These are phyloP conservation scores for Carollia perspicillata DNA, from an alignment of 2,113 vertebrate genomes.

Conservation along the genomic window DNA sequence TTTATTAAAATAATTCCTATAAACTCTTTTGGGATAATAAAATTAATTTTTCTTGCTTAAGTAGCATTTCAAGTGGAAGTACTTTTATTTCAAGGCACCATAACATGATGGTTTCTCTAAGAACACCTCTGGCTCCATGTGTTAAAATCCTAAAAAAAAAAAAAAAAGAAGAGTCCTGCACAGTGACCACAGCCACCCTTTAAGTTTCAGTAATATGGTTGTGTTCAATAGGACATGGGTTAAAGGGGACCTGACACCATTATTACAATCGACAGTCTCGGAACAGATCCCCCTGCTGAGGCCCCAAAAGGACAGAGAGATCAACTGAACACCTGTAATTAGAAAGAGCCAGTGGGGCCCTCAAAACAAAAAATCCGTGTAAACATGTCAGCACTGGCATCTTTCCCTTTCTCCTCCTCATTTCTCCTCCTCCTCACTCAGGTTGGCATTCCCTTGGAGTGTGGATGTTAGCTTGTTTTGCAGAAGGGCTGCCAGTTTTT, in stretches of 20 bases:
- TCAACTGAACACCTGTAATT: not conserved
- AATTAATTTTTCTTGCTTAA: slow-evolving; percentile 45
- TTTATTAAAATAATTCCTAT: slow-evolving; percentile 71
- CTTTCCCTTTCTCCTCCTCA: not conserved
- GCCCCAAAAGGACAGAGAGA: not conserved
- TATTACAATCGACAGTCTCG: not conserved
- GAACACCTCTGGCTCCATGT: slow-evolving; percentile 32
- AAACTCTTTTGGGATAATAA: slow-evolving; percentile 58
- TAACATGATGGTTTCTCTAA: slow-evolving; percentile 51
- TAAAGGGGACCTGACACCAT: not conserved
- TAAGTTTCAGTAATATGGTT: not conserved
- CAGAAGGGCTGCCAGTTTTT: slow-evolving; percentile 84
- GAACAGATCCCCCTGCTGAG: not conserved
- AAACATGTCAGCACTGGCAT: slow-evolving; percentile 40
- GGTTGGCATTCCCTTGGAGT: slow-evolving; percentile 71
- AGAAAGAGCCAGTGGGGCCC: not conserved
- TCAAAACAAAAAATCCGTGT: slow-evolving; percentile 15
- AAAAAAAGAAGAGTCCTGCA: not conserved
- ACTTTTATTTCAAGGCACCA: slow-evolving; percentile 76
- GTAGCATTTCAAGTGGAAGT: slow-evolving; percentile 28
- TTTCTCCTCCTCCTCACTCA: slow-evolving; percentile 70
- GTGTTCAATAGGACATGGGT: not conserved
- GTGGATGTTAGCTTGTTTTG: slow-evolving; percentile 82
- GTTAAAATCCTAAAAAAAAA: not conserved
- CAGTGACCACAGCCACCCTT: not conserved